These are phyloP conservation scores for Ischnura elegans DNA, from an alignment of 2,888 invertebrate genomes.

Conservation along the genomic window DNA sequence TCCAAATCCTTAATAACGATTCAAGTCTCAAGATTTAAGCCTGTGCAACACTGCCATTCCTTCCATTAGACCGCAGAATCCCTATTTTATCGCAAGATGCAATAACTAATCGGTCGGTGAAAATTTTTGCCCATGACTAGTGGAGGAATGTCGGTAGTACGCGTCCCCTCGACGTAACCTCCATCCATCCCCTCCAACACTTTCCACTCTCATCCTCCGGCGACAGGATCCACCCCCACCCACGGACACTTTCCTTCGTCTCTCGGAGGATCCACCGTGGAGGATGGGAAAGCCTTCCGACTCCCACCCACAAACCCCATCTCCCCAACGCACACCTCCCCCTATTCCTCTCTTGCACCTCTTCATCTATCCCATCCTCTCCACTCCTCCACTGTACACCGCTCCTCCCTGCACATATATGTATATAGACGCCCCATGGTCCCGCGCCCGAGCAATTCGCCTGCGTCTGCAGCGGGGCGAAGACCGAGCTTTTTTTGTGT, in stretches of 20 bases:
- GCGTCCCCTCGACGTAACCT: neutral
- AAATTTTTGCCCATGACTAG: too few relatives aligned
- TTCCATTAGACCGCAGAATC: too few relatives aligned
- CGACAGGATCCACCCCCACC: conserved; percentile 12
- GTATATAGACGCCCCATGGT: conserved; percentile 58
- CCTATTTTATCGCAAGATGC: too few relatives aligned
- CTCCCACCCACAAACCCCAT: neutral
- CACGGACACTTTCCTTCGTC: neutral
- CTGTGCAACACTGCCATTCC: too few relatives aligned
- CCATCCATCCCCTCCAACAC: neutral
- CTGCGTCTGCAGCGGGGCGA: conserved; percentile 63
- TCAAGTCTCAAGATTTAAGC: too few relatives aligned
- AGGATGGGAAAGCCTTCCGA: neutral
- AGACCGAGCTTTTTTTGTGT: too few relatives aligned
- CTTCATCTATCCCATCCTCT: neutral
- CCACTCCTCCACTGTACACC: conserved; percentile 41
- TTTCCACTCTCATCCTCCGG: neutral
- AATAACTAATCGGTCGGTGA: too few relatives aligned
- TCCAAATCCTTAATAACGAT: too few relatives aligned
- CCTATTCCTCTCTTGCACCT: too few relatives aligned
- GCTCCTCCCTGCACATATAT: conserved; percentile 48
- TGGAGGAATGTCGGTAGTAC: too few relatives aligned
- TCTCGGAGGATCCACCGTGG: neutral
- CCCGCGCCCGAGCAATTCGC: conserved; percentile 68
- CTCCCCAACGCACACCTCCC: neutral